Base-by-base conservation (phyloP, 1,140 invertebrate species). In the Calephelis virginiensis region DNA sequence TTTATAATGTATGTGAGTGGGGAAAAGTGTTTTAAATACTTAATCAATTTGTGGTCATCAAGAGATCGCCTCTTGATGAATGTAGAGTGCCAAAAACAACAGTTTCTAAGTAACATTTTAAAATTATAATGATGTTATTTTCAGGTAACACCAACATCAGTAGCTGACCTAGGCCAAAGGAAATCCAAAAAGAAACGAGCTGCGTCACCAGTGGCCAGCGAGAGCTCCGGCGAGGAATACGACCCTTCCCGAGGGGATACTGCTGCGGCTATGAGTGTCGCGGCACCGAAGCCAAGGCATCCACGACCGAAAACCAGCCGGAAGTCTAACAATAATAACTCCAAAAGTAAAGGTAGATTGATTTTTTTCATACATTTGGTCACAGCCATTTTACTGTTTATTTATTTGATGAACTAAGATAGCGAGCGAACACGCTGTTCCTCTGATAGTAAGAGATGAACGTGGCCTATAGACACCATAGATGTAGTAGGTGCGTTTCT, bases 201-300 rank as follows among this genome's bases (percentile, higher is more conserved):
- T 8, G 81, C 80, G 0, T 89, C 89, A 11, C 89, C 89, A 1
- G 80, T 80, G 7, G 66, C 75, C n/a, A 89, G 86, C 67, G 83
- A 78, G 11, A 91, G 89, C 68, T 91, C 89, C n/a, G 90, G 90
- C 11, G 90, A 92, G 72, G 90, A 92, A 67, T 92, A 91, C 56
- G 85, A 91, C 59, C 89, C 91, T 1, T 75, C 85, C 7, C 72
- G 75, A 12, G 86, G 83, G 0, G 85, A 89, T 12, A 81, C 83
- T 1, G 72, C 82, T 7, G 83, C 86, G 0, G 76, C 76, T 5
- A 85, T 88, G 71, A 91, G 83, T 67, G 83, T 88, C 8, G 86
- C 80, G 14, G 84, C 84, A 11, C 82, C 85, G 0, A 91, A 89
- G 66, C 78, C 88, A 11, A 75, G 86, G 8, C 72, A 82, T 48